Evolutionary conservation across 2,888 invertebrate species (phyloP), one percentile per base, ranked within the genome.

Genomic region (Torymus aiolomorphi): DNA sequence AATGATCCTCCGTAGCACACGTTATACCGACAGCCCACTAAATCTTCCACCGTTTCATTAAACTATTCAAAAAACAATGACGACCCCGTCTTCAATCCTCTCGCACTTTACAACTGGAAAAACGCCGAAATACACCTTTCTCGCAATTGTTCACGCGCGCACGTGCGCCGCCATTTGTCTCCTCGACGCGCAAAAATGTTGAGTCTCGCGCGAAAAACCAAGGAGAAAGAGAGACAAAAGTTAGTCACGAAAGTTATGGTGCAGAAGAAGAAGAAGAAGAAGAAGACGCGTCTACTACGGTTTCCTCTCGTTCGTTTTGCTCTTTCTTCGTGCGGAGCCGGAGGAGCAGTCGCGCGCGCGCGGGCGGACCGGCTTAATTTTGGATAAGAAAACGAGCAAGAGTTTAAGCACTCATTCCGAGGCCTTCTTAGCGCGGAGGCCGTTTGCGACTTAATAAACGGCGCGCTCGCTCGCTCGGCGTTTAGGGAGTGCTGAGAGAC

Each of bases 371-470:
- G 52, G 76, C 67, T 76, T 74, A 76, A 81, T 83, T 85, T 82
- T 77, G 67, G 82, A 83, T 83, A 82, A 84, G 83, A 83, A 84
- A 83, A 80, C 70, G 81, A 79, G 82, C 81, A 83, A 85, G 84
- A 84, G 73, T 85, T 84, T 59, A 78, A 84, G 70, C 62, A 82
- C 81, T 82, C 72, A 59, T 71, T 78, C 42, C 62, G 67, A 61
- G 69, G 52, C 80, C 20, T 54, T 78, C 61, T 67, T 42, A 66
- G 80, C 69, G 66, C 67, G 1, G 8, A 42, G 42, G 42, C 42
- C 42, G 42, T 42, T 8, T 42, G 42, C 42, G 83, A 80, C 81
- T 85, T 83, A 84, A 85, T 84, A 82, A 84, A 84, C 81, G 82
- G 71, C 78, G 73, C 62, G 62, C 74, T 77, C 82, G 72, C 57